These are phyloP conservation scores for Pteria penguin DNA, from an alignment of 2,888 invertebrate genomes.

Conservation along the genomic window DNA sequence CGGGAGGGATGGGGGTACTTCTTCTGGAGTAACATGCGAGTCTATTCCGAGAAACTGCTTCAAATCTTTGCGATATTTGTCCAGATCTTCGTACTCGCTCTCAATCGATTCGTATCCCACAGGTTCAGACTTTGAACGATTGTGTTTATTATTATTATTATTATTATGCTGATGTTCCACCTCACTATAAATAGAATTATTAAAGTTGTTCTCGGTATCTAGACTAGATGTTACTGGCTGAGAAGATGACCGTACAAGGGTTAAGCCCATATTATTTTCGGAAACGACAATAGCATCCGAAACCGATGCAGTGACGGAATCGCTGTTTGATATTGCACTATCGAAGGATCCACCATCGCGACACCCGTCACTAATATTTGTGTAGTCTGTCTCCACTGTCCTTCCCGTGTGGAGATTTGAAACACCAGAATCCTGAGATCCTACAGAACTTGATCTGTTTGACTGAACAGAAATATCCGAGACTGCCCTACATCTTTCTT, in stretches of 20 bases:
- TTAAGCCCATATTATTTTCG: conserved; percentile 1
- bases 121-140: conserved; percentile 26
- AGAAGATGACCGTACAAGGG: background rate
- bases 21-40: conserved; percentile 47
- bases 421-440: conserved; percentile 64
- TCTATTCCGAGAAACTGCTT: conserved; percentile 59
- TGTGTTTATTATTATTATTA: background rate
- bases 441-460: conserved; percentile 51
- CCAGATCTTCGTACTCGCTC: conserved; percentile 63
- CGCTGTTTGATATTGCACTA: conserved; percentile 62
- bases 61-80: conserved; percentile 57
- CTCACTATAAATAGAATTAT: background rate
- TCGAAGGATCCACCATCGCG: conserved; percentile 57
- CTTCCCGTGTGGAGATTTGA: conserved; percentile 4
- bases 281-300: conserved; percentile 30
- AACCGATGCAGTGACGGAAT: conserved; percentile 23
- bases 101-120: conserved; percentile 43
- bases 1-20: conserved; percentile 58
- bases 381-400: conserved; percentile 4
- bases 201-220: background rate
- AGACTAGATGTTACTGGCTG: background rate
- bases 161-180: background rate
- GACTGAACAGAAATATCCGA: conserved; percentile 32
- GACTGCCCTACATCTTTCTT: background rate
- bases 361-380: background rate